Evolutionary conservation across 2,888 invertebrate species (phyloP).

Genomic region (Anorthoa munda): DNA sequence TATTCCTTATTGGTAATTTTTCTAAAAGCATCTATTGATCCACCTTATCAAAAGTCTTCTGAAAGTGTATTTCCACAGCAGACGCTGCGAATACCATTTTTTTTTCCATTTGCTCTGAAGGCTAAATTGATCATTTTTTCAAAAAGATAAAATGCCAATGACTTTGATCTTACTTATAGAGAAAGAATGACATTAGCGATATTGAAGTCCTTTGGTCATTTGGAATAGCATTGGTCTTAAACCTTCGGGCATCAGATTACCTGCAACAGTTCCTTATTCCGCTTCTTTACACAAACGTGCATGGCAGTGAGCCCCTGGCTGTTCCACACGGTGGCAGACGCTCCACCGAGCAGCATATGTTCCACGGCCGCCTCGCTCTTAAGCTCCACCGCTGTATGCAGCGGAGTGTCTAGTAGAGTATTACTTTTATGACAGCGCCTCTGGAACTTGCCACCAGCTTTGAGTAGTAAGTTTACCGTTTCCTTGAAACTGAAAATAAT

Average conservation of each 20-base stretch:
- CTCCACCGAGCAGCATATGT: constrained; percentile 57
- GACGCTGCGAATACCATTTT: background rate
- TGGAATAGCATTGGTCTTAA: background rate
- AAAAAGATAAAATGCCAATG: background rate
- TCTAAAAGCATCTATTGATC: background rate
- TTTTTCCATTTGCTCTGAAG: background rate
- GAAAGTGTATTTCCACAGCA: background rate
- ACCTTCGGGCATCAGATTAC: constrained; percentile 33
- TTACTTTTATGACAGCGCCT: background rate
- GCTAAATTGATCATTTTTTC: background rate
- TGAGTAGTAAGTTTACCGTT: constrained; percentile 47
- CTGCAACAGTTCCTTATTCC: constrained; percentile 63
- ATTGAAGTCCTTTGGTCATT: too few relatives aligned
- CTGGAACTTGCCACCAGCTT: constrained; percentile 41
- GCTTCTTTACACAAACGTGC: constrained; percentile 67
- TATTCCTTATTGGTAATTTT: background rate
- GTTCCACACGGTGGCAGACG: constrained; percentile 47
- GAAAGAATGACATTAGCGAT: too few relatives aligned
- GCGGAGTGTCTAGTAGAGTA: constrained; percentile 28
- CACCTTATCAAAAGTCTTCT: background rate
- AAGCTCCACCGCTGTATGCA: constrained; percentile 70
- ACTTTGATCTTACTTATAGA: too few relatives aligned
- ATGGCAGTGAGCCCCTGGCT: constrained; percentile 64
- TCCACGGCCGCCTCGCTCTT: constrained; percentile 53
- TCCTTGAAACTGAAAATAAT: constrained; percentile 49